These are phyloP conservation scores for Brachionus rotundiformis DNA, from an alignment of 1,140 invertebrate genomes.

Conservation along the genomic window DNA sequence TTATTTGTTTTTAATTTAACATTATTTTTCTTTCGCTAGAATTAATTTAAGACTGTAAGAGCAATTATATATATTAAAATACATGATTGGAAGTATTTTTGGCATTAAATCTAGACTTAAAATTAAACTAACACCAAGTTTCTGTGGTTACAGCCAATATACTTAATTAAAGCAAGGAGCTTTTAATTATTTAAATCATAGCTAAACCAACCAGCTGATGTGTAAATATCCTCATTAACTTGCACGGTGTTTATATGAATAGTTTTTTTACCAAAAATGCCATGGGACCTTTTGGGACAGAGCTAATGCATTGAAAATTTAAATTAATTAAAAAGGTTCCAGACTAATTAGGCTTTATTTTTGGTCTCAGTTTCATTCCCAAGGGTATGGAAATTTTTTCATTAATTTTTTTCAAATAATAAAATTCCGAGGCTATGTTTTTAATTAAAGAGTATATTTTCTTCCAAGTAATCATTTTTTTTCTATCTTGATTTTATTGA, in stretches of 20 bases:
- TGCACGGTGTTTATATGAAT: neutral
- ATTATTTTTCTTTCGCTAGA: neutral
- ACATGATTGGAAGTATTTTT: neutral
- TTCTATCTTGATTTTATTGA: neutral
- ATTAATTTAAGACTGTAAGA: neutral
- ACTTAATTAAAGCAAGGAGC: neutral
- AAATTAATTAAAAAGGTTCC: neutral
- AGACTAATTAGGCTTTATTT: too few relatives aligned
- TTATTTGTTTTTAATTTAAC: conserved; percentile 13
- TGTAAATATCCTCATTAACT: too few relatives aligned
- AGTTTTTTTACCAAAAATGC: too few relatives aligned
- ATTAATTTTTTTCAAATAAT: neutral
- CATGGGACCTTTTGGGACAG: too few relatives aligned
- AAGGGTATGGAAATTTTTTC: neutral
- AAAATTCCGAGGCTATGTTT: neutral
- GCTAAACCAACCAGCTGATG: neutral
- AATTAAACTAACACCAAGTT: neutral
- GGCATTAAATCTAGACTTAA: neutral
- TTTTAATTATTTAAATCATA: neutral
- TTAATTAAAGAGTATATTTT: neutral
- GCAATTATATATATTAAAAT: neutral
- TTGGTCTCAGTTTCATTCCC: too few relatives aligned
- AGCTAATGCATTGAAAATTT: neutral
- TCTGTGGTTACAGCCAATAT: neutral
- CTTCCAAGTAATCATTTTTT: neutral